Conservation (phyloP, 2,888 invertebrate genomes). For the Lochmaea crataegi region DNA sequence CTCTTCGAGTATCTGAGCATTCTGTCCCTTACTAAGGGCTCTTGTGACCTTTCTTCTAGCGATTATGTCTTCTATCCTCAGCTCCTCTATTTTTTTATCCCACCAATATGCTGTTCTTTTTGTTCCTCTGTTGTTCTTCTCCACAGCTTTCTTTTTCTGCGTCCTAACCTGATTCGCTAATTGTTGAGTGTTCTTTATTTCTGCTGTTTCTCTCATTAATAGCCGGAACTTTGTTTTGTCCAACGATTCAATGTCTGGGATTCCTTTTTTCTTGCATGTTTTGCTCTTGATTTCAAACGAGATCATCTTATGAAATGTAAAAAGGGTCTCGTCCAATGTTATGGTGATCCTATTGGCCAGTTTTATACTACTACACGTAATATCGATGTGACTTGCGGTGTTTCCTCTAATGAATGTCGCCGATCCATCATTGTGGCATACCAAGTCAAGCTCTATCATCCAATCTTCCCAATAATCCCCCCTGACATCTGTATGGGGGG, state of each 20-base stretch:
- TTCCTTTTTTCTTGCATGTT: too few relatives aligned
- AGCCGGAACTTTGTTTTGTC: too few relatives aligned
- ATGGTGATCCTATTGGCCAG: neutral
- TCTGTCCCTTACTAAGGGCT: too few relatives aligned
- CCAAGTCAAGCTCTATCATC: neutral
- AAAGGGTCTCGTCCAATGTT: neutral
- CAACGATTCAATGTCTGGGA: too few relatives aligned
- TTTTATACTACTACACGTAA: neutral
- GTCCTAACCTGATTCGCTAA: neutral
- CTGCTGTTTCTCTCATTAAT: too few relatives aligned
- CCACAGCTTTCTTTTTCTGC: neutral
- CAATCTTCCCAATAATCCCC: slow-evolving; percentile 13
- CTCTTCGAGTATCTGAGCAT: neutral
- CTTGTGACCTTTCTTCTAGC: too few relatives aligned
- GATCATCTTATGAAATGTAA: slow-evolving; percentile 14
- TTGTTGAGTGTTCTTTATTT: too few relatives aligned
- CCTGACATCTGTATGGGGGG: neutral
- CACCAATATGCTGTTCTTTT: slow-evolving; percentile 13
- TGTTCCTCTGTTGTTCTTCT: neutral
- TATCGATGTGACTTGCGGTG: slow-evolving; percentile 6
- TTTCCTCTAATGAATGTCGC: slow-evolving; percentile 12
- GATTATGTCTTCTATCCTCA: too few relatives aligned
- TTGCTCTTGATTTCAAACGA: neutral
- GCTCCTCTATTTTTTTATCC: neutral
- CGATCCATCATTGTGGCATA: neutral